Evolutionary conservation across 2,888 invertebrate genomes (phyloP), one percentile per base, ranked within the genome.

Genomic region (Melieria omissa): DNA sequence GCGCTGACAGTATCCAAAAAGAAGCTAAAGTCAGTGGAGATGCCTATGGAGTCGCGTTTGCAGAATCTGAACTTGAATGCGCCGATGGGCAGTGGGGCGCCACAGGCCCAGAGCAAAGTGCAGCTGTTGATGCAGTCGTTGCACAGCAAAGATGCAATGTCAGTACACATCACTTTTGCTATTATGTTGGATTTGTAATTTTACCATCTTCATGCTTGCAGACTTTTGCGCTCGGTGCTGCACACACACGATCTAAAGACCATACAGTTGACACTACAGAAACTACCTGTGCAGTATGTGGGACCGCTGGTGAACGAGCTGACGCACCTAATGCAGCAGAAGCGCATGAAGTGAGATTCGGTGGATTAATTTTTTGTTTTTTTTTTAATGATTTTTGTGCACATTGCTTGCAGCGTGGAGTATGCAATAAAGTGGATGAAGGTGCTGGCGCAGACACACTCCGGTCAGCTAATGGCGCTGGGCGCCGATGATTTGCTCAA

Each of bases 41-140:
- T 87, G 71, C 93, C 95, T 0, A 92, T 97, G 90, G 95, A 96
- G 84, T 91, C 92, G 8, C 89, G 96, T 46, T 86, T 97, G 41
- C 93, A 94, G 76, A 95, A 95, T 85, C 88, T 97, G 42, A 91
- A 93, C 29, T 84, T 96, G 41, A 88, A 89, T 7, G 79, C 86
- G 4, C 83, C 86, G 55, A 84, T 89, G 76, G 87, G 88, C n/a
- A 78, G 78, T 57, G 65, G 76, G 10, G 55, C 72, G 0, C 89
- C 90, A 4, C 89, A 88, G 74, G 88, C 89, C 1, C 91, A 93
- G 81, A 96, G 95, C 86, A 89, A 95, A 80, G 93, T 93, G 3
- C 93, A 94, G 75, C 88, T 97, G 8, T 86, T 97, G 8, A 89
- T 95, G 69, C 97, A 94, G 85, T 96, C 95, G 0, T 86, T 98